Conservation (phyloP, 2,888 invertebrate genomes). For the Conchocele bisecta region DNA sequence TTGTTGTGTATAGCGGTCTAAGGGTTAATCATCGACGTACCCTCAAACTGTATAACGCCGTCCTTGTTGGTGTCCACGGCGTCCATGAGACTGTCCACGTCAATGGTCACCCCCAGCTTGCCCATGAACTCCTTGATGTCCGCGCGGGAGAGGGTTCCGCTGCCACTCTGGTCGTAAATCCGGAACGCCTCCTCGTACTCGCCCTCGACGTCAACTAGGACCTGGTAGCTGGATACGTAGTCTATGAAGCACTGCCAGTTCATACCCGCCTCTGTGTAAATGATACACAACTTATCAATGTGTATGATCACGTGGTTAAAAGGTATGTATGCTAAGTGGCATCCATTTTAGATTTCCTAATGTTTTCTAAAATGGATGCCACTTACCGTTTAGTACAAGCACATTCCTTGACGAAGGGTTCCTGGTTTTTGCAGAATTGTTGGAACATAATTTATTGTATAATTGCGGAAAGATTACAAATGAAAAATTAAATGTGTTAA, state of each 20-base stretch:
- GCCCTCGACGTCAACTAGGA: slow-evolving; percentile 34
- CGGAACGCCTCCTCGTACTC: slow-evolving; percentile 35
- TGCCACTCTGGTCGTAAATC: slow-evolving; percentile 28
- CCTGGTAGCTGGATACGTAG: slow-evolving; percentile 36
- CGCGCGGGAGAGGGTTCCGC: slow-evolving; percentile 20
- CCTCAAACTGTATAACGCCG: slow-evolving; percentile 34
- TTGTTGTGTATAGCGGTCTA: too few species aligned
- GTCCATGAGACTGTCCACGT: slow-evolving; percentile 30
- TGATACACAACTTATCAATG: neutral
- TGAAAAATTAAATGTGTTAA: too few species aligned
- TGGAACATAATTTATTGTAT: too few species aligned
- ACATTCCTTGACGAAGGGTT: too few species aligned
- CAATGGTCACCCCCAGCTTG: slow-evolving; percentile 21
- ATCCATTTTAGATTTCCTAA: neutral
- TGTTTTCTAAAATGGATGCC: too few species aligned
- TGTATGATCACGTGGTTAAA: neutral
- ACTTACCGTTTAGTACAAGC: too few species aligned
- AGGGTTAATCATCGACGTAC: slow-evolving; percentile 12
- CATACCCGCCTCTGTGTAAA: slow-evolving; percentile 20
- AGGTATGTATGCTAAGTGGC: neutral
- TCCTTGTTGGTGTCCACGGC: slow-evolving; percentile 34
- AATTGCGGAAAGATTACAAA: too few species aligned
- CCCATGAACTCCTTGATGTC: slow-evolving; percentile 34
- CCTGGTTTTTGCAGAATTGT: too few species aligned
- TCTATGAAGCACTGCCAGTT: slow-evolving; percentile 40